Conservation (phyloP, 2,888 invertebrate genomes). For the Barypeithes pellucidus region DNA sequence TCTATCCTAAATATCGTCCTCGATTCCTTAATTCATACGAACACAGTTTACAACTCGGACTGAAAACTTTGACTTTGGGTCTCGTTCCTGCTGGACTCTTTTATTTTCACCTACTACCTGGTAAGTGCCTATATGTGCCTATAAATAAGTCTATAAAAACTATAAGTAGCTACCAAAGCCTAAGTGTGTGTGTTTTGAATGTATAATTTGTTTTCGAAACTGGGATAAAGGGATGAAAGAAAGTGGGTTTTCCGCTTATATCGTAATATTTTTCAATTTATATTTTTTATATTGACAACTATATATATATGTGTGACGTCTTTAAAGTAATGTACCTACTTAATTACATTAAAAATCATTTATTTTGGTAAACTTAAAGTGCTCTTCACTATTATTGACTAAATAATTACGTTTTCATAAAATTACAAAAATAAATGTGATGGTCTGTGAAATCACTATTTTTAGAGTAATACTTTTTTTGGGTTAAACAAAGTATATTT, state of each 20-base stretch:
- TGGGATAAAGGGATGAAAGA: neutral
- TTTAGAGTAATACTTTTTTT: neutral
- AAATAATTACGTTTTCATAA: neutral
- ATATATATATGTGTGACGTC: neutral
- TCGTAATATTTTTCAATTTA: neutral
- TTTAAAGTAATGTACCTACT: no score
- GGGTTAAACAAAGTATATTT: conserved; percentile 3
- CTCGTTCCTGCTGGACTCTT: neutral
- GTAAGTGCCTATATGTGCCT: neutral
- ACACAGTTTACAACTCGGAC: no score
- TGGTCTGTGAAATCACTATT: neutral
- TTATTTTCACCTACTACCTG: neutral
- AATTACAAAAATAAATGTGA: neutral
- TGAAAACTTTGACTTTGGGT: no score
- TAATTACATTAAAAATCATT: neutral
- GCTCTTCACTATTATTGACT: neutral
- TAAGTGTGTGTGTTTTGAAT: neutral
- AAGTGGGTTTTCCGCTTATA: neutral
- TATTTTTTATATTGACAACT: neutral
- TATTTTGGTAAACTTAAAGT: neutral
- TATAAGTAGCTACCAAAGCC: neutral
- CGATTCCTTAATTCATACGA: no score
- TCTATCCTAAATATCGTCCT: no score
- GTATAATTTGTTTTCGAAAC: neutral
- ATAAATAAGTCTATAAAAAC: neutral